Conservation (phyloP, 1,140 invertebrate genomes). For the Hesperophylax magnus region DNA sequence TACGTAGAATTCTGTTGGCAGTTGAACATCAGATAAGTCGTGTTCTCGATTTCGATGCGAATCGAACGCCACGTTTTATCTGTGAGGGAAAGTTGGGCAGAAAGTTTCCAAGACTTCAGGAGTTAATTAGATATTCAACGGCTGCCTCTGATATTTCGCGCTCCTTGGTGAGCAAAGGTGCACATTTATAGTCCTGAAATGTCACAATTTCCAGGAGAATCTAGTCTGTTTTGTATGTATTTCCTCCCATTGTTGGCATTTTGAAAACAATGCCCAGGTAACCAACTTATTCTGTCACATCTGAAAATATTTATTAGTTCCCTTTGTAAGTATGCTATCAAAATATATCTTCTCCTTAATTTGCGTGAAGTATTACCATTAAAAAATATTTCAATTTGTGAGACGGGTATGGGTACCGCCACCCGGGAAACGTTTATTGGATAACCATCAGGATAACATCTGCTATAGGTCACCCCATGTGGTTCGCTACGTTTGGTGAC, state of each 20-base stretch:
- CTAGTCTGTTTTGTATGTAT: slow-evolving; percentile 1
- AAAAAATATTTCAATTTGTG: too few relatives aligned
- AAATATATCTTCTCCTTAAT: too few relatives aligned
- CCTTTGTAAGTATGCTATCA: too few relatives aligned
- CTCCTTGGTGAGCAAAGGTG: not conserved
- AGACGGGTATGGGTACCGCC: too few relatives aligned
- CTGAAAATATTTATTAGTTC: too few relatives aligned
- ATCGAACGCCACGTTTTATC: slow-evolving; percentile 35
- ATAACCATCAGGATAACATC: too few relatives aligned
- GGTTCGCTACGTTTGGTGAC: too few relatives aligned
- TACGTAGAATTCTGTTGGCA: not conserved
- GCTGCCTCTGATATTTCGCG: slow-evolving; percentile 14
- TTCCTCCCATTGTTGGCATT: not conserved
- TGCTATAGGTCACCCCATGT: too few relatives aligned
- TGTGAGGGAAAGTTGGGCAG: slow-evolving; percentile 1
- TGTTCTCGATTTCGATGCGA: slow-evolving; percentile 6
- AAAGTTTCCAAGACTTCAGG: slow-evolving; percentile 21
- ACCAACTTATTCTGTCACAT: too few relatives aligned
- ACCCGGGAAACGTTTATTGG: too few relatives aligned
- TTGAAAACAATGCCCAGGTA: not conserved
- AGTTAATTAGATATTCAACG: slow-evolving; percentile 31
- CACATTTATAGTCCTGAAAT: slow-evolving; percentile 19
- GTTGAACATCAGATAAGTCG: slow-evolving; percentile 11
- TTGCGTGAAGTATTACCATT: too few relatives aligned
- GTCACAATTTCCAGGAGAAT: slow-evolving; percentile 7